These are phyloP conservation scores for Dasysyrphus tricinctus DNA, from an alignment of 2,888 invertebrate genomes.

Conservation along the genomic window DNA sequence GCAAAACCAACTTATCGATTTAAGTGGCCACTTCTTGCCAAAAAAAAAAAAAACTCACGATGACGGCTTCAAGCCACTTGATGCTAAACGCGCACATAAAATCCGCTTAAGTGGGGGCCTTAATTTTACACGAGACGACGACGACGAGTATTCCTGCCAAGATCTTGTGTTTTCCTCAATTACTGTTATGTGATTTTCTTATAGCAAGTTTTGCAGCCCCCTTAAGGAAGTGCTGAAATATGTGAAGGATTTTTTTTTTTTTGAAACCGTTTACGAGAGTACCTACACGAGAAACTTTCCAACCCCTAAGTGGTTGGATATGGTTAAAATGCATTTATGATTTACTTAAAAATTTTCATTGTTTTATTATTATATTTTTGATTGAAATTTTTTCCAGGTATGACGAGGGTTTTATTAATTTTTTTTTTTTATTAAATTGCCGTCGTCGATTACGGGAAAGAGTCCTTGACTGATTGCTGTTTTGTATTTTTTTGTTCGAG, in stretches of 20 bases:
- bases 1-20: constrained; percentile 69
- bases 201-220: constrained; percentile 7
- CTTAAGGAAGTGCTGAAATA: constrained; percentile 63
- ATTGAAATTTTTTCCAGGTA: constrained; percentile 20
- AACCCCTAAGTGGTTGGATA: constrained; percentile 68
- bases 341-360: constrained; percentile 60
- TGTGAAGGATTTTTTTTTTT: constrained; percentile 55
- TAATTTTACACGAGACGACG: constrained; percentile 1
- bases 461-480: constrained; percentile 74
- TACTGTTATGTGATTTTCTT: constrained; percentile 42
- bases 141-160: constrained; percentile 20
- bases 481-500: constrained; percentile 52
- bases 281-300: not conserved
- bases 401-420: constrained; percentile 28
- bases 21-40: constrained; percentile 69
- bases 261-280: not conserved
- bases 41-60: constrained; percentile 11
- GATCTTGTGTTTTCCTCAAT: constrained; percentile 50
- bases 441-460: constrained; percentile 70
- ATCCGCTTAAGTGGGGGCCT: constrained; percentile 50
- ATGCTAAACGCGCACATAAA: constrained; percentile 59
- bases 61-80: constrained; percentile 54
- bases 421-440: constrained; percentile 64
- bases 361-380: constrained; percentile 36
- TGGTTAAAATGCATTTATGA: constrained; percentile 63